Percentiles rank a stretch among this genome's conserved stretches.
Conservation (phyloP, 2,113 vertebrate genomes). For the Aldabrachelys gigantea region DNA sequence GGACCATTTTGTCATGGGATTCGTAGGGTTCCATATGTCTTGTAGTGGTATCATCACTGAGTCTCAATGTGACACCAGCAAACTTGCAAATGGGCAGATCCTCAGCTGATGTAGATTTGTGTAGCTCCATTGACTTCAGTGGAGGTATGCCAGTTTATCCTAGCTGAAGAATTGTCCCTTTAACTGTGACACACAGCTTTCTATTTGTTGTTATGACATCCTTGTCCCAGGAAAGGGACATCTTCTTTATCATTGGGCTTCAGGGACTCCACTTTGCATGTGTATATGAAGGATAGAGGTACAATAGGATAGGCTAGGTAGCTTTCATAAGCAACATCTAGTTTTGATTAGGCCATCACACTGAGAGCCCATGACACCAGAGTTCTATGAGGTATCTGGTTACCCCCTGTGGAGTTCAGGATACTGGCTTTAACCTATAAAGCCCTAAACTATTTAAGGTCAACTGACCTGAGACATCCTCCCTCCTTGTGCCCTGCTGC, state of each 20-base stretch:
- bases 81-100: background rate
- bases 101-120: background rate
- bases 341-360: no score
- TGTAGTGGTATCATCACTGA: background rate
- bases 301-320: no score
- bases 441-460: background rate
- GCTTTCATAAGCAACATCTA: no score
- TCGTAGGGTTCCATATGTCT: background rate
- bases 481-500: background rate
- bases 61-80: background rate
- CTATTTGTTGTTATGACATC: background rate
- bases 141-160: background rate
- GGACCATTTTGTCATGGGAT: background rate
- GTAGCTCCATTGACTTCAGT: background rate
- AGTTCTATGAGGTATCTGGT: no score
- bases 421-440: rapidly evolving
- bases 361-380: no score
- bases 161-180: background rate
- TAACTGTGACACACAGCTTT: background rate
- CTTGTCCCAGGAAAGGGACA: background rate
- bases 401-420: background rate
- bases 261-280: no score
- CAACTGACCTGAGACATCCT: background rate
- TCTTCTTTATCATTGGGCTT: background rate
- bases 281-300: no score